Evolutionary conservation across 2,113 vertebrate genomes (phyloP), one percentile per base, ranked within the genome.

Genomic region (Leiothrix lutea): DNA sequence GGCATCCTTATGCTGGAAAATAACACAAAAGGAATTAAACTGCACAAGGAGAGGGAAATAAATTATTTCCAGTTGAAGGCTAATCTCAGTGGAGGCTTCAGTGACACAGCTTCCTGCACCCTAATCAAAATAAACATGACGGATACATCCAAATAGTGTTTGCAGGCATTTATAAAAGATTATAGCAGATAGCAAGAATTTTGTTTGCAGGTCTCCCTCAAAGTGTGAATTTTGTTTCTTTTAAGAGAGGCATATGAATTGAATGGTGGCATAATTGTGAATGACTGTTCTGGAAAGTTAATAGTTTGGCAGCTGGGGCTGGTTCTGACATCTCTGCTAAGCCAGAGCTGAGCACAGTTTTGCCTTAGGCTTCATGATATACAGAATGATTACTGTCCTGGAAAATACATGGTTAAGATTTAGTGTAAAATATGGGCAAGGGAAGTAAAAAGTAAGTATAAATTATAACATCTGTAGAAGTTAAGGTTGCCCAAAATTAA

Each of bases 1-100:
- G 98, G 97, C 97, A 96, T 2, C 61, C 58, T 81, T 81, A 67
- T 6, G 8, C 82, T 38, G 93, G 53, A 65, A 93, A 97, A 97
- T 82, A 91, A 33, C 5, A 8, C 16, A 9, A 23, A 10, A 54
- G 17, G 21, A 17, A 13, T 65, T 61, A 36, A 33, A 51, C 33
- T 61, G 40, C 23, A 31, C n/a, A 71, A 93, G 47, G 54, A 48
- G 44, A 66, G 35, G 31, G 28, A 94, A 61, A 69, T 53, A n/a
- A 73, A 51, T 84, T 28, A 26, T 75, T 89, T 93, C 53, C 78
- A 91, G 26, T 66, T 84, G 6, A 4, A 54, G 51, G 24, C 15
- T 92, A 64, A 75, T 72, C 65, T 47, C 53, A 72, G 31, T 35
- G 35, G 28, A 81, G 33, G 28, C 58, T 93, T 84, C 65, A 75